phyloP scores from a whole-genome alignment of 2,797 vertebrate species.

The Lagocephalus sceleratus region DNA sequence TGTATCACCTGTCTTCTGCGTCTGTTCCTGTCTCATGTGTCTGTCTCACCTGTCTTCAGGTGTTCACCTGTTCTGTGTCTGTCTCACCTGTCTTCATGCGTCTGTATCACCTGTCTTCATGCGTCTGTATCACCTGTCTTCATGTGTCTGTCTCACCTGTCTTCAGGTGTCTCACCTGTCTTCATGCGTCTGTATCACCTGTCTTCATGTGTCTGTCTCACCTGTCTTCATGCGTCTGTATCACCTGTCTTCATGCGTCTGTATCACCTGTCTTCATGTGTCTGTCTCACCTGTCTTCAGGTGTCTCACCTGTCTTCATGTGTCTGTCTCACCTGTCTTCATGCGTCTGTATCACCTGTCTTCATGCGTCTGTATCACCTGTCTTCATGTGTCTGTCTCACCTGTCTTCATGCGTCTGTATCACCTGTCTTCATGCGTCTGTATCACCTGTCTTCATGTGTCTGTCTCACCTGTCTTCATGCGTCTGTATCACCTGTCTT shows the following conservation, averaged over 20 bases:
- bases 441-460: no score
- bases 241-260: slow-evolving; percentile 64
- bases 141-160: neutral
- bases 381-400: no score
- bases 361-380: slow-evolving; percentile 72
- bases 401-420: neutral
- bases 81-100: neutral
- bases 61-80: no score
- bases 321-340: slow-evolving; percentile 62
- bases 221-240: slow-evolving; percentile 61
- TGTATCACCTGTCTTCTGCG: no score
- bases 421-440: neutral
- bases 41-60: neutral
- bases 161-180: neutral
- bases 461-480: slow-evolving; percentile 62
- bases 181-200: no score
- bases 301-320: neutral
- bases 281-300: neutral
- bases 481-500: slow-evolving; percentile 42
- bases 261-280: no score
- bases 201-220: no score
- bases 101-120: slow-evolving; percentile 72
- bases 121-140: slow-evolving; percentile 50
- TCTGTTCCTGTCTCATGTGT: no score
- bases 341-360: no score